Evolutionary conservation across 2,113 vertebrate species (phyloP).

Genomic region (Eonycteris spelaea): DNA sequence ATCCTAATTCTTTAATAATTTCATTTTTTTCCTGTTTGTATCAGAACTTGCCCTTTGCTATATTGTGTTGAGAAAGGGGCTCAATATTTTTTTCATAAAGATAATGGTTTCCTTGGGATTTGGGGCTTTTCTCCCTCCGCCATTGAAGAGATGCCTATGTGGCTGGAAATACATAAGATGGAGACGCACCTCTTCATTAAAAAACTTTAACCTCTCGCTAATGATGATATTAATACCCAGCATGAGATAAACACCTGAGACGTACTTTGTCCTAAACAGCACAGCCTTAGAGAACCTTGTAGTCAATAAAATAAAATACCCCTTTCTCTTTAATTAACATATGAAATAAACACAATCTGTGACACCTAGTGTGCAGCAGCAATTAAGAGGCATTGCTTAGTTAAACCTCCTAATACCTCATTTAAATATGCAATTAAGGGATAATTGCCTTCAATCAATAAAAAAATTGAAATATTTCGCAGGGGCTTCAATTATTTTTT

Average conservation of each 20-base stretch:
- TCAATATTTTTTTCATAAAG: slow-evolving; percentile 71
- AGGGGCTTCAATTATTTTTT: slow-evolving; percentile 85
- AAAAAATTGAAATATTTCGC: slow-evolving; percentile 91
- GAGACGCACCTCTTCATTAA: slow-evolving; percentile 78
- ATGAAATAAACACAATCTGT: slow-evolving; percentile 93
- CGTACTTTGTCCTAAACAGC: slow-evolving; percentile 81
- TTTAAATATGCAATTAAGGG: slow-evolving; percentile 94
- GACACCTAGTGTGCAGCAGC: slow-evolving; percentile 90
- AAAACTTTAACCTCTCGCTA: slow-evolving; percentile 79
- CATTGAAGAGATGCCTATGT: slow-evolving; percentile 52
- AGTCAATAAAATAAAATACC: slow-evolving; percentile 90
- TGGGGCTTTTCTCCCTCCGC: not conserved
- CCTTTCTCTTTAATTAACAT: slow-evolving; percentile 92
- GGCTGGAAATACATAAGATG: slow-evolving; percentile 73
- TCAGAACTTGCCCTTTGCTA: slow-evolving; percentile 51
- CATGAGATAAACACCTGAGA: slow-evolving; percentile 82
- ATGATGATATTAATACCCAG: slow-evolving; percentile 81
- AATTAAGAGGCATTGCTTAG: slow-evolving; percentile 93
- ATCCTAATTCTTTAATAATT: slow-evolving; percentile 27
- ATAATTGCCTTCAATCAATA: slow-evolving; percentile 94
- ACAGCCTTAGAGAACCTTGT: slow-evolving; percentile 80
- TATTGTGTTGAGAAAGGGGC: slow-evolving; percentile 31
- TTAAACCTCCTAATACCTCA: slow-evolving; percentile 92
- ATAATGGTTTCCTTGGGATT: slow-evolving; percentile 46
- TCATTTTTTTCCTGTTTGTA: slow-evolving; percentile 9